Evolutionary conservation across 2,888 invertebrate genomes (phyloP), one percentile per base, ranked within the genome.

Genomic region (Idaea straminata): DNA sequence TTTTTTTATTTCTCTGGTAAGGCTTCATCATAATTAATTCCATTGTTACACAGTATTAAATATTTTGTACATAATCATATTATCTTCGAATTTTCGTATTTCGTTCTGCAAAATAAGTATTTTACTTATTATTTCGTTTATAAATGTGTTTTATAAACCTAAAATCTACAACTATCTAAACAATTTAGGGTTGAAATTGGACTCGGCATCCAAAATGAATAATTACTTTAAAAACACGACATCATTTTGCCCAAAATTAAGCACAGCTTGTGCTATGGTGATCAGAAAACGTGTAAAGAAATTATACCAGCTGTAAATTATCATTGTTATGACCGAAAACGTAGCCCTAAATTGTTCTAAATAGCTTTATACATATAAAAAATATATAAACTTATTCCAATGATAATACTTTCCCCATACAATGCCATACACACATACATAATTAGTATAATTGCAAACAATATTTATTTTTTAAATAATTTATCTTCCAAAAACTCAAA

Each of bases 341-440:
- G 10, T 7, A 10, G 36, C 36, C 36, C 36, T 10, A 36, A 36
- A 36, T 36, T 36, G 36, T 36, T 36, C 1, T 10, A 10, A 36
- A 36, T 36, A 10, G 5, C 5, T 36, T 36, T 4, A 36, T 36
- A 36, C 36, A 36, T 36, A 36, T 7, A 36, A 36, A 36, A 7
- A 36, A 7, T 36, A 10, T 36, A 47, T 6, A 13, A 47, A 47
- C 47, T 47, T 47, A 47, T 13, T 10, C 7, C 5, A 47, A 47
- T 3, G 47, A 67, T 80, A 79, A 79, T 79, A 79, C 77, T 80
- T 72, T 70, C 57, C 71, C 63, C 68, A 74, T n/a, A n/a, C n/a
- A n/a, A n/a, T n/a, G n/a, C n/a, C n/a, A n/a, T 68, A 66, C 68
- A 67, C 70, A 71, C 66, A 72, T 62, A 69, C 69, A 65, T 63